Conservation (phyloP, 2,888 invertebrate genomes). For the Venusia cambrica region DNA sequence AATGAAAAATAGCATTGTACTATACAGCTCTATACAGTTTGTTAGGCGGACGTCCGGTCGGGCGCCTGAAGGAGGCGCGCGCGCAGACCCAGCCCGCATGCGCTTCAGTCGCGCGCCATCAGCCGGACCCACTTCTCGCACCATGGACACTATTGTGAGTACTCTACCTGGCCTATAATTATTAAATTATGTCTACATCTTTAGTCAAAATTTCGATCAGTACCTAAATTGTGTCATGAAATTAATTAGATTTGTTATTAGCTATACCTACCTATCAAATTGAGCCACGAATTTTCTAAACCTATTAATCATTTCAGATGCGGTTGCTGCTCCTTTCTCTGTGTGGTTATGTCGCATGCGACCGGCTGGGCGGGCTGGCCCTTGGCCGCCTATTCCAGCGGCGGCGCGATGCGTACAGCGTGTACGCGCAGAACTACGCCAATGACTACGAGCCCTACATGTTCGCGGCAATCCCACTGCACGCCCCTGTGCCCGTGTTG, state of each 20-base stretch:
- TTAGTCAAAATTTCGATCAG: too few species aligned
- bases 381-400: constrained; percentile 37
- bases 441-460: constrained; percentile 53
- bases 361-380: constrained; percentile 37
- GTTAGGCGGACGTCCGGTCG: constrained; percentile 6
- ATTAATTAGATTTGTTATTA: too few species aligned
- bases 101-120: constrained; percentile 27
- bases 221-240: too few species aligned
- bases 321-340: constrained; percentile 41
- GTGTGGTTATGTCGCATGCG: constrained; percentile 33
- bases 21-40: constrained; percentile 17
- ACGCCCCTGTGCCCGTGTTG: constrained; percentile 55
- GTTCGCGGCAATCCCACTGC: constrained; percentile 61
- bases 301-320: constrained; percentile 34
- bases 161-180: too few species aligned
- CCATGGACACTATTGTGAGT: constrained; percentile 35
- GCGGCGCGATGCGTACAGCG: constrained; percentile 40
- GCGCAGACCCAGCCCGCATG: constrained; percentile 7
- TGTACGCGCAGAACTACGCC: constrained; percentile 42
- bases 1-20: constrained; percentile 10
- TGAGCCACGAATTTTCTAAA: not conserved
- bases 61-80: not conserved
- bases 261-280: too few species aligned
- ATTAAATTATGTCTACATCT: too few species aligned
- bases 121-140: constrained; percentile 27